These are phyloP conservation scores for Amazona guildingii DNA, from an alignment of 2,113 vertebrate species.

Conservation along the genomic window DNA sequence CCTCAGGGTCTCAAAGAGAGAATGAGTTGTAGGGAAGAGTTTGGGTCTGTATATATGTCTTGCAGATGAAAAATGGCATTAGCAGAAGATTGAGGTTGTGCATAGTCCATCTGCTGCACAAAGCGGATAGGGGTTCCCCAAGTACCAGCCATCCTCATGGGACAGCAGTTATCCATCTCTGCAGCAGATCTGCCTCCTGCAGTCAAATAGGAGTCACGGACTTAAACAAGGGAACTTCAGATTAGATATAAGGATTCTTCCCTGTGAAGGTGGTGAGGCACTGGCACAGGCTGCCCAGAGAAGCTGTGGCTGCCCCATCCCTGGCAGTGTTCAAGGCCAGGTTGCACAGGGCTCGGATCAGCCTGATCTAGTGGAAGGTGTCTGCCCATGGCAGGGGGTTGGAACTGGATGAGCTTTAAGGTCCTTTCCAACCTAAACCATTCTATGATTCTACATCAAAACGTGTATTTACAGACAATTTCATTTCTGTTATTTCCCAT, in stretches of 20 bases:
- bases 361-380: background rate
- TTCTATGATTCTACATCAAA: background rate
- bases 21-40: background rate
- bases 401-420: background rate
- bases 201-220: background rate
- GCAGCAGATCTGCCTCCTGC: background rate
- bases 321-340: background rate
- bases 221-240: background rate
- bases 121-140: background rate
- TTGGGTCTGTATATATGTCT: background rate
- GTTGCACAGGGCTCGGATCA: background rate
- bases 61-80: background rate
- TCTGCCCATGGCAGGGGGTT: background rate
- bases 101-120: background rate
- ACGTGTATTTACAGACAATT: background rate
- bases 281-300: background rate
- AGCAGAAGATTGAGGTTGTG: background rate
- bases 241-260: background rate
- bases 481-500: background rate
- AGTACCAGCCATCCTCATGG: rapidly evolving
- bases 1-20: background rate
- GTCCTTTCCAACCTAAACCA: background rate
- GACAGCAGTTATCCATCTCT: background rate
- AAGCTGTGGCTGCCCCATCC: background rate
- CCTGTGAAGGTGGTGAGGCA: background rate